A percentile compares a stretch with the other conserved stretches of the same genome.
Conservation (phyloP, 2,888 invertebrate species). For the Zele albiditarsus region DNA sequence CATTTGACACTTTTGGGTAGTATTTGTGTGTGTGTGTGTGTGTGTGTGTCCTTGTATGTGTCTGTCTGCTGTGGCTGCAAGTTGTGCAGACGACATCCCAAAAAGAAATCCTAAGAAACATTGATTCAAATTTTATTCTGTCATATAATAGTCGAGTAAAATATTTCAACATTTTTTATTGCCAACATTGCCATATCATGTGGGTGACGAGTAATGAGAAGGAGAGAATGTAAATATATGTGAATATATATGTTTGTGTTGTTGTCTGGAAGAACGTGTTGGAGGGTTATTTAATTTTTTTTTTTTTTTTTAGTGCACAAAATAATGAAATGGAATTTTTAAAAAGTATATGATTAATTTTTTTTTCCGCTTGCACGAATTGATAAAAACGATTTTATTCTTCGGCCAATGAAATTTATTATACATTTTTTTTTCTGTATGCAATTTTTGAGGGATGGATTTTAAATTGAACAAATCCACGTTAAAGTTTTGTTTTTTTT, state of each 20-base stretch:
- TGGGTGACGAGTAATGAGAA: not conserved
- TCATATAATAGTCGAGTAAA: slow-evolving; percentile 16
- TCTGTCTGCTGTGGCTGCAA: not conserved
- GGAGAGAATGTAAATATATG: not conserved
- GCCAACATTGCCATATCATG: slow-evolving; percentile 4
- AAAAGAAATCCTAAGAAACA: slow-evolving; percentile 34
- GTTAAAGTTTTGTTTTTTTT: no score
- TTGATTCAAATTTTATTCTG: slow-evolving; percentile 33
- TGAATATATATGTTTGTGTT: not conserved
- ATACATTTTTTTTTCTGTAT: no score
- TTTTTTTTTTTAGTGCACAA: no score
- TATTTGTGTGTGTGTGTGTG: not conserved
- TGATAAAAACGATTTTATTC: no score
- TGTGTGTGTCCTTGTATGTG: not conserved
- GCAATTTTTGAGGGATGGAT: no score
- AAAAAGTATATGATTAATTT: no score
- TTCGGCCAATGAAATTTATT: no score
- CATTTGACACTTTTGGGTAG: slow-evolving; percentile 30
- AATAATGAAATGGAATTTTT: no score
- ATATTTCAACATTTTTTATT: slow-evolving; percentile 27
- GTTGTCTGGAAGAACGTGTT: no score
- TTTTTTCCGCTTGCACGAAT: no score
- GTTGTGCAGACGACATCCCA: not conserved
- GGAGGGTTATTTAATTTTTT: no score
- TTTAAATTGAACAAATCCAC: no score